Evolutionary conservation across 35 echinoderm and acorn worm genomes (phyloP).

Genomic region (Ophiothrix spiculata): DNA sequence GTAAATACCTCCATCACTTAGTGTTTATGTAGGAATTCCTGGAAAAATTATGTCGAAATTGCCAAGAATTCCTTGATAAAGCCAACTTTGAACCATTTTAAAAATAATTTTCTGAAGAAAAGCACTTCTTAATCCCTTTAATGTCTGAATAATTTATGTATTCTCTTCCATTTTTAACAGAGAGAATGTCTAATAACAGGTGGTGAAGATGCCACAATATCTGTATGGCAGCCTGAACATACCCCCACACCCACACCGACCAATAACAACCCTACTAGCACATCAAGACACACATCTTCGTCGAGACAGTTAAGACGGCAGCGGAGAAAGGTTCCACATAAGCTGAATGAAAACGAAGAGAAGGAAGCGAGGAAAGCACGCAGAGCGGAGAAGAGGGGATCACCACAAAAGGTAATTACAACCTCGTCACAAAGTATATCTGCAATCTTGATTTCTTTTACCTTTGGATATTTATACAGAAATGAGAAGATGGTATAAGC

Average conservation of each 20-base stretch:
- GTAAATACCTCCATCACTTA: background rate
- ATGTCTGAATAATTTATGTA: background rate
- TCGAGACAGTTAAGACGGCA: background rate
- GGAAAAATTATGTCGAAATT: background rate
- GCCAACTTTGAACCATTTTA: background rate
- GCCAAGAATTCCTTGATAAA: background rate
- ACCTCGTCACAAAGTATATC: too few relatives aligned
- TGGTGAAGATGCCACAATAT: constrained; percentile 75
- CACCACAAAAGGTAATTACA: constrained; percentile 55
- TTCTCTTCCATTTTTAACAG: constrained; percentile 25
- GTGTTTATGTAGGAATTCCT: background rate
- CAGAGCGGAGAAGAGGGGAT: constrained; percentile 45
- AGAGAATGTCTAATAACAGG: constrained; percentile 77
- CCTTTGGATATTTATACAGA: too few relatives aligned
- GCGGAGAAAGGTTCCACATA: background rate
- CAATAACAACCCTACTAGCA: constrained; percentile 2
- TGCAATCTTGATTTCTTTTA: too few relatives aligned
- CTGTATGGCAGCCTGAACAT: constrained; percentile 47
- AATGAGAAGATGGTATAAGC: too few relatives aligned
- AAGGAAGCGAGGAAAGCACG: constrained; percentile 17
- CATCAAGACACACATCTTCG: background rate
- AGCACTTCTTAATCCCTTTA: background rate
- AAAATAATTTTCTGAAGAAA: background rate
- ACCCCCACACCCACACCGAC: background rate
- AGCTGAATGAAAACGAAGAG: background rate